phyloP scores from a whole-genome alignment of 2,113 vertebrate species.

The Synchiropus splendidus region DNA sequence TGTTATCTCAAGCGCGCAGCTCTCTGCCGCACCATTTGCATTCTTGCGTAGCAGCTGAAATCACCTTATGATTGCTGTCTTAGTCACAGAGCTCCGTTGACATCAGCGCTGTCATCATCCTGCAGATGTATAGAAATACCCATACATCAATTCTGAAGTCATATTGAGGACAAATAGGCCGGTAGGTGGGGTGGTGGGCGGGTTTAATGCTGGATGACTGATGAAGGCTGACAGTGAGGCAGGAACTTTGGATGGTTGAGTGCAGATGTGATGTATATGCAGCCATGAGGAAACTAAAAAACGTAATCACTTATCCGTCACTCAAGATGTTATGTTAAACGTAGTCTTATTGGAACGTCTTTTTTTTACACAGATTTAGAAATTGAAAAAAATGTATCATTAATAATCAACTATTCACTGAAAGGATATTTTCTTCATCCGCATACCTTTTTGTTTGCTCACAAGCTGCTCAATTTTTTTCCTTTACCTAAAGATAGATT shows the following conservation, averaged over 20 bases:
- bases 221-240: conserved; percentile 39
- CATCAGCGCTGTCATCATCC: conserved; percentile 8
- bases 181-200: conserved; percentile 1
- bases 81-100: conserved; percentile 1
- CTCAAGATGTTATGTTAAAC: too few species aligned
- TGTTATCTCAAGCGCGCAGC: conserved; percentile 9
- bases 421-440: too few species aligned
- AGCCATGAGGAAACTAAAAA: background rate
- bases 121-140: conserved; percentile 21
- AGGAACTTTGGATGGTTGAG: conserved; percentile 32
- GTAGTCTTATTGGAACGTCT: too few species aligned
- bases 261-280: conserved; percentile 16
- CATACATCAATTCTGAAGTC: conserved; percentile 5
- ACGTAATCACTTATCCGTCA: too few species aligned
- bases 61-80: conserved; percentile 17
- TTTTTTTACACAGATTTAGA: too few species aligned
- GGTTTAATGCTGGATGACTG: conserved; percentile 19
- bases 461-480: too few species aligned
- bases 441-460: too few species aligned
- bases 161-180: background rate
- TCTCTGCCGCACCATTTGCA: conserved; percentile 10
- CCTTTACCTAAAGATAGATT: too few species aligned
- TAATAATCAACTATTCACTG: too few species aligned
- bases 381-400: too few species aligned
- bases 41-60: conserved; percentile 14